Evolutionary conservation across 2,888 invertebrate genomes (phyloP).

Genomic region (Cyrtodaria siliqua): DNA sequence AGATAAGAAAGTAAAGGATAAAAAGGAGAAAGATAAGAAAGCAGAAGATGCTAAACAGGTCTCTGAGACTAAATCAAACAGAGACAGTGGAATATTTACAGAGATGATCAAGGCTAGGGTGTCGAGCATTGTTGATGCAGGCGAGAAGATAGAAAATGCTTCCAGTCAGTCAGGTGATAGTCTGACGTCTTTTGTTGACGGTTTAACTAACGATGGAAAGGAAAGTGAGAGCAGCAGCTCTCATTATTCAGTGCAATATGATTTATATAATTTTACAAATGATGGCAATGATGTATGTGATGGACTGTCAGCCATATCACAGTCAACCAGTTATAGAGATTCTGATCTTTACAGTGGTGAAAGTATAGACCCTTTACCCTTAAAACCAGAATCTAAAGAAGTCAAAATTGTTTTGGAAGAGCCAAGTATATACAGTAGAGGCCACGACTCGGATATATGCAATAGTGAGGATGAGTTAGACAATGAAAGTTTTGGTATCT

Average conservation of each 20-base stretch:
- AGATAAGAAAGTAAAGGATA: not conserved
- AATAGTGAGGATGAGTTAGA: not conserved
- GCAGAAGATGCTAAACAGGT: not conserved
- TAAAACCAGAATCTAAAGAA: constrained; percentile 6
- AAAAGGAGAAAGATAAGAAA: not conserved
- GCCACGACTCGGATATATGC: constrained; percentile 21
- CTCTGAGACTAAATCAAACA: not conserved
- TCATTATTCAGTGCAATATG: constrained; percentile 15
- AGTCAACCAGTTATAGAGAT: too few relatives aligned
- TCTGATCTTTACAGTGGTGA: not conserved
- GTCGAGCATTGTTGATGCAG: constrained; percentile 23
- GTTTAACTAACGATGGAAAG: constrained; percentile 5
- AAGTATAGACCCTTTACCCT: not conserved
- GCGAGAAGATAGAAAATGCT: constrained; percentile 21
- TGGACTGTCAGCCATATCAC: too few relatives aligned
- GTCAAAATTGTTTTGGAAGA: constrained; percentile 8
- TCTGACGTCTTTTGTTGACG: not conserved
- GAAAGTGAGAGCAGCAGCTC: not conserved
- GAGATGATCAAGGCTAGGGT: constrained; percentile 47
- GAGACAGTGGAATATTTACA: constrained; percentile 32
- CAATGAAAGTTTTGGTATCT: not conserved
- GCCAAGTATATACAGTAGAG: constrained; percentile 57
- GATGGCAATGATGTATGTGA: not conserved
- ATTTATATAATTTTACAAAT: constrained; percentile 4
- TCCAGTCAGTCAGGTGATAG: not conserved